Conservation (phyloP, 92 coral and sea anemone genomes). For the Umimayanthus kanabou region DNA sequence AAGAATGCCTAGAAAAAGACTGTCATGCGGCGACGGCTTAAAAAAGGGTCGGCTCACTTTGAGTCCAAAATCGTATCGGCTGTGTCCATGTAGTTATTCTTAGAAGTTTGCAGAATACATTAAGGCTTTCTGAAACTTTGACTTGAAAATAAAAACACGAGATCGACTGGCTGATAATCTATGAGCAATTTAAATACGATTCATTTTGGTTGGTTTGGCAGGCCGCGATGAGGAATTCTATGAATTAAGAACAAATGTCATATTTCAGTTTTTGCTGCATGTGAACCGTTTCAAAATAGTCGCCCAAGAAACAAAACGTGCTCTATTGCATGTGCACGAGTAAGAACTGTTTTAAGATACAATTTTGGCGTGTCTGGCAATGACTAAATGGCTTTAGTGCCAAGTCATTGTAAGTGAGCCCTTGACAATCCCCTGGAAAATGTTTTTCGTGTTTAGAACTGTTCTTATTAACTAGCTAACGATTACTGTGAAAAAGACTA, state of each 20-base stretch:
- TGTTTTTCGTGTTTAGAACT: neutral
- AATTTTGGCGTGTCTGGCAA: neutral
- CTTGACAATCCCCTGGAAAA: neutral
- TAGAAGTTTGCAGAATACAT: slow-evolving; percentile 20
- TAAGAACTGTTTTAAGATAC: neutral
- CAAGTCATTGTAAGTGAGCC: neutral
- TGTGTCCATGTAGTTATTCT: neutral
- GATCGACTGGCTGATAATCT: slow-evolving; percentile 7
- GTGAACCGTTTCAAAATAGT: neutral
- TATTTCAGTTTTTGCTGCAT: neutral
- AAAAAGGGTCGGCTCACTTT: neutral
- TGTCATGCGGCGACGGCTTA: too few relatives aligned
- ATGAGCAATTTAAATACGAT: slow-evolving; percentile 5
- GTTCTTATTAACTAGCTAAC: neutral
- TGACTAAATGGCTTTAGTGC: neutral
- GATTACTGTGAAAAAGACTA: neutral
- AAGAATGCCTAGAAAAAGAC: neutral
- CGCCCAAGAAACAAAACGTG: neutral
- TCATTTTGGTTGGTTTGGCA: neutral
- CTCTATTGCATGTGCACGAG: neutral
- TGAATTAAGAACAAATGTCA: neutral
- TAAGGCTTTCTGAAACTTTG: slow-evolving; percentile 6
- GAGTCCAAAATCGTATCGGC: neutral
- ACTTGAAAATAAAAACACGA: slow-evolving; percentile 22
- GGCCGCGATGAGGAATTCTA: neutral